Evolutionary conservation across 2,113 vertebrate species (phyloP).

Genomic region (Calonectris borealis): DNA sequence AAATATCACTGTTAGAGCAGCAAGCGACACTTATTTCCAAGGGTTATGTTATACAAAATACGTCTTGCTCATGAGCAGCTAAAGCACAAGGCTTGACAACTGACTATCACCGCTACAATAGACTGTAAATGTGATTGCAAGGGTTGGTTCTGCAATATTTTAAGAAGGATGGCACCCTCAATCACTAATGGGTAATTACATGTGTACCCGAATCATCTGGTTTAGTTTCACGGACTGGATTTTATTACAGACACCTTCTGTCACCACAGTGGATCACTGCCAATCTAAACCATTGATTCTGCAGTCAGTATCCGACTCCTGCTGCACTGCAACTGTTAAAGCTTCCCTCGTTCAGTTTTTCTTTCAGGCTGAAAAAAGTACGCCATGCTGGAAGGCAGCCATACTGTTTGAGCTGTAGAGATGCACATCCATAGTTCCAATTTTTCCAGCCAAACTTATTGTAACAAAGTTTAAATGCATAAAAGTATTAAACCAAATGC

Average conservation of each 20-base stretch:
- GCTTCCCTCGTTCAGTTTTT: background rate
- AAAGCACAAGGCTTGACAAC: background rate
- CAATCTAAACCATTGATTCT: background rate
- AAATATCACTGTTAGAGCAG: background rate
- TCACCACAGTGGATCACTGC: background rate
- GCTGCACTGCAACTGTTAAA: background rate
- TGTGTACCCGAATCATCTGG: background rate
- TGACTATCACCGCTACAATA: background rate
- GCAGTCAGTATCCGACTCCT: background rate
- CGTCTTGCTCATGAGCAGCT: background rate
- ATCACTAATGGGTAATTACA: background rate
- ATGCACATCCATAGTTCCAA: background rate
- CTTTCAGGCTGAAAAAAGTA: background rate
- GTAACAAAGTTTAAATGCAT: background rate
- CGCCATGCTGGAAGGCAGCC: background rate
- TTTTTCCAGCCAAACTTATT: background rate
- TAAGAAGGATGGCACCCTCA: background rate
- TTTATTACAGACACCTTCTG: constrained; percentile 7
- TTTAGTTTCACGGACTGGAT: background rate
- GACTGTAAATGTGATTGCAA: background rate
- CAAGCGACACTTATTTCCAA: background rate
- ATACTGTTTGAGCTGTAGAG: background rate
- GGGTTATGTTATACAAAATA: background rate
- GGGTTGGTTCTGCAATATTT: background rate
- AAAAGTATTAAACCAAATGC: background rate